phyloP scores from a whole-genome alignment of 1,140 invertebrate species.

The Hydropsyche tenuis region DNA sequence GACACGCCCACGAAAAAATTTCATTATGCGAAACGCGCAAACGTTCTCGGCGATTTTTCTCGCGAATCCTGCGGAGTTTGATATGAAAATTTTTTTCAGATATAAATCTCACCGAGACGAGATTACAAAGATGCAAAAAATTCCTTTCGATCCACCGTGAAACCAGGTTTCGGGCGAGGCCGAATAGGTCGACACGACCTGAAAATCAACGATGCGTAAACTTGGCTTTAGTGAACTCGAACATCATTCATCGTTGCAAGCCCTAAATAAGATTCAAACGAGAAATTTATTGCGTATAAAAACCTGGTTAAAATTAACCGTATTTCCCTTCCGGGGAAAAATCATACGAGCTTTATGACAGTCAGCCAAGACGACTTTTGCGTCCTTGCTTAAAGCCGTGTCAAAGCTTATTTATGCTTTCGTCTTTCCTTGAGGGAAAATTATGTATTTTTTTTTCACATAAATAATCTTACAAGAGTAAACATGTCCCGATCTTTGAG shows the following conservation, averaged over 20 bases:
- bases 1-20: too few relatives aligned
- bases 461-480: too few relatives aligned
- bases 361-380: not conserved
- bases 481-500: too few relatives aligned
- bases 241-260: not conserved
- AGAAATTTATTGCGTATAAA: not conserved
- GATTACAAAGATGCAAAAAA: slow-evolving; percentile 6
- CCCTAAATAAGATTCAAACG: not conserved
- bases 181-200: not conserved
- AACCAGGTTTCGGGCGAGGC: not conserved
- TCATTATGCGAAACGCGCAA: too few relatives aligned
- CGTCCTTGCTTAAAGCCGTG: not conserved
- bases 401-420: slow-evolving; percentile 22
- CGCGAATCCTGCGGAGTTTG: not conserved
- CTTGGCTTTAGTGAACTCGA: not conserved
- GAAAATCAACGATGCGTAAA: slow-evolving; percentile 13
- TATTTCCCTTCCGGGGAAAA: not conserved
- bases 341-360: not conserved
- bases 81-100: not conserved
- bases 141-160: slow-evolving; percentile 6
- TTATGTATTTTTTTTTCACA: not conserved
- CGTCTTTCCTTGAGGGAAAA: not conserved
- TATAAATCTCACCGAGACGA: not conserved
- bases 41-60: not conserved
- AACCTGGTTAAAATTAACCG: not conserved